phyloP scores from a whole-genome alignment of 1,140 invertebrate species.

The Lepidotrigona ventralis region DNA sequence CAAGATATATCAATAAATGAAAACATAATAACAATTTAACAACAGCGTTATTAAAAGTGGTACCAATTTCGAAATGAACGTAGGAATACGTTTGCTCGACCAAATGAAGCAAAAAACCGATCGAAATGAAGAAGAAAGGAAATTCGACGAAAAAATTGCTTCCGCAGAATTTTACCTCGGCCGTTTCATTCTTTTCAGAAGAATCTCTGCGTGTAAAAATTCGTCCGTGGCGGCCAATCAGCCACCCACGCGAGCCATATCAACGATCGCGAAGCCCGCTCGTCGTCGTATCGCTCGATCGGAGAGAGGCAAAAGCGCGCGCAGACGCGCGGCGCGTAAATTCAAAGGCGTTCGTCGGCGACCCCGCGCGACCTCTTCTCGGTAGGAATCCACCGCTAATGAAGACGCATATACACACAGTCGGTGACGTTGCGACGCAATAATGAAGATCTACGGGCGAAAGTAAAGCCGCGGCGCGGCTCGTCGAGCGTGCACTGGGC shows the following conservation, averaged over 20 bases:
- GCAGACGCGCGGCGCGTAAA: constrained; percentile 35
- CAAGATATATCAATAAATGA: no score
- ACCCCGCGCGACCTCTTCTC: constrained; percentile 53
- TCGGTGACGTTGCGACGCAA: constrained; percentile 51
- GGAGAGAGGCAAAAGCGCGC: no score
- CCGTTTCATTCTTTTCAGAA: not conserved
- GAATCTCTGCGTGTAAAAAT: not conserved
- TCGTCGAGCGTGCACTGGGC: not conserved
- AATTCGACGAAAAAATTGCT: no score
- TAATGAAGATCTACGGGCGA: constrained; percentile 70
- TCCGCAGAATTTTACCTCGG: no score
- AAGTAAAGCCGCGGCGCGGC: constrained; percentile 48
- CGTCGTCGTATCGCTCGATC: not conserved
- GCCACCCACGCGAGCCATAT: not conserved
- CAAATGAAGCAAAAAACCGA: no score
- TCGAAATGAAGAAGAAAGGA: no score
- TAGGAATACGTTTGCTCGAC: no score
- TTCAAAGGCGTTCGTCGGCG: constrained; percentile 55
- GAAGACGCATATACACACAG: constrained; percentile 58
- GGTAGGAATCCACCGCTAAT: constrained; percentile 54
- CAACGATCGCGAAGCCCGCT: no score
- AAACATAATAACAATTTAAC: no score
- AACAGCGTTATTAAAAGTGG: no score
- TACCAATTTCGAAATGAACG: no score
- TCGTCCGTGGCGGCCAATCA: not conserved